These are phyloP conservation scores for Lineus longissimus DNA, from an alignment of 1,140 invertebrate species.

Conservation along the genomic window DNA sequence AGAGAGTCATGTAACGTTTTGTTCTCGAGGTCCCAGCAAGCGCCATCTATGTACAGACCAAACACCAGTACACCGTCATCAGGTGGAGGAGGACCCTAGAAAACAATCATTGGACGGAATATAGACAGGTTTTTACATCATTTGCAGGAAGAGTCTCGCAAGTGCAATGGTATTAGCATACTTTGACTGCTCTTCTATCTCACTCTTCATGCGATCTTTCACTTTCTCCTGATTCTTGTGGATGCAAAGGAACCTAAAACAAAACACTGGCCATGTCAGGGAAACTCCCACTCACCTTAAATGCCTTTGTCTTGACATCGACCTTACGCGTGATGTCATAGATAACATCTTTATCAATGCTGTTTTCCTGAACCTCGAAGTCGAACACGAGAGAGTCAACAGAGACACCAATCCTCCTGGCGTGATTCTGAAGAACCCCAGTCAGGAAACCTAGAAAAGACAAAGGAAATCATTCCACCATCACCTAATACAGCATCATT, in stretches of 20 bases:
- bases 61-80: slow-evolving; percentile 70
- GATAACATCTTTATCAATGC: slow-evolving; percentile 24
- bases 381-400: slow-evolving; percentile 80
- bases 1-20: slow-evolving; percentile 69
- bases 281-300: slow-evolving; percentile 30
- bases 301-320: slow-evolving; percentile 35
- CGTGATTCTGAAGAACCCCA: slow-evolving; percentile 77
- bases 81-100: slow-evolving; percentile 45
- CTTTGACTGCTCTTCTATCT: too few relatives aligned
- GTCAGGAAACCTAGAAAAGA: slow-evolving; percentile 67
- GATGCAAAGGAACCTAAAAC: too few relatives aligned
- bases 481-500: neutral
- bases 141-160: too few relatives aligned
- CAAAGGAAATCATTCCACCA: too few relatives aligned
- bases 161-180: too few relatives aligned
- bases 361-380: slow-evolving; percentile 57
- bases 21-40: slow-evolving; percentile 67
- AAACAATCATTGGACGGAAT: neutral
- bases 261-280: too few relatives aligned
- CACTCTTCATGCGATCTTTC: too few relatives aligned
- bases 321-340: slow-evolving; percentile 28
- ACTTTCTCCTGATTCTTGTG: too few relatives aligned
- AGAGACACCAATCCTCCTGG: slow-evolving; percentile 74
- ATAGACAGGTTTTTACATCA: too few relatives aligned
- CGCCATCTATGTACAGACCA: slow-evolving; percentile 81